Evolutionary conservation across 2,888 invertebrate genomes (phyloP).

Genomic region (Heteromurus nitidus): DNA sequence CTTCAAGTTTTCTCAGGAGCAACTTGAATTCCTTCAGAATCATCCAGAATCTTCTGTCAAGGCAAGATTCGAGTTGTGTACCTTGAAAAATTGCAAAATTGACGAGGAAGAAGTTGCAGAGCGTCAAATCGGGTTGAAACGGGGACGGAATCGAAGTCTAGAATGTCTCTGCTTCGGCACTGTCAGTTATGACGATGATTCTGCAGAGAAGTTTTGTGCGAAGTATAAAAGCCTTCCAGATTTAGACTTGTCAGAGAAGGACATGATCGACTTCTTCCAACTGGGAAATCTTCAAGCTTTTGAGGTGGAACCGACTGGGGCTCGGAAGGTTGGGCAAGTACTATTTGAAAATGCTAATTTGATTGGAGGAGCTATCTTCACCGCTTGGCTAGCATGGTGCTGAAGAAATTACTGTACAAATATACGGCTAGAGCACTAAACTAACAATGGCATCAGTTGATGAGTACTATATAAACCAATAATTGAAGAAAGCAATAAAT

Average conservation of each 20-base stretch:
- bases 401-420: too few relatives aligned
- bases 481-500: too few relatives aligned
- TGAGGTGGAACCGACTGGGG: neutral
- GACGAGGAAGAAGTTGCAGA: slow-evolving; percentile 27
- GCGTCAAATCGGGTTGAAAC: slow-evolving; percentile 26
- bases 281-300: neutral
- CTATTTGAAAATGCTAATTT: slow-evolving; percentile 22
- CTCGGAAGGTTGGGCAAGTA: neutral
- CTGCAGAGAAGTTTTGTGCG: neutral
- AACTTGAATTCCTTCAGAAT: neutral
- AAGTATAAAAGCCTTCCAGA: neutral
- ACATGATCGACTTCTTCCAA: slow-evolving; percentile 46
- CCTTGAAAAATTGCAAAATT: slow-evolving; percentile 45
- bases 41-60: slow-evolving; percentile 2
- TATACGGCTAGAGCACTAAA: too few relatives aligned
- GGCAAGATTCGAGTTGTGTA: slow-evolving; percentile 46
- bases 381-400: slow-evolving; percentile 40
- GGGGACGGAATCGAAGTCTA: slow-evolving; percentile 26
- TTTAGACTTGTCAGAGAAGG: neutral
- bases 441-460: too few relatives aligned
- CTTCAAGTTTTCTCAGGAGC: slow-evolving; percentile 26
- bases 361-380: slow-evolving; percentile 33
- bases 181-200: slow-evolving; percentile 38
- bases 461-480: too few relatives aligned
- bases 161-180: slow-evolving; percentile 56